phyloP scores from a whole-genome alignment of 2,888 invertebrate species.

The Argyresthia goedartella region DNA sequence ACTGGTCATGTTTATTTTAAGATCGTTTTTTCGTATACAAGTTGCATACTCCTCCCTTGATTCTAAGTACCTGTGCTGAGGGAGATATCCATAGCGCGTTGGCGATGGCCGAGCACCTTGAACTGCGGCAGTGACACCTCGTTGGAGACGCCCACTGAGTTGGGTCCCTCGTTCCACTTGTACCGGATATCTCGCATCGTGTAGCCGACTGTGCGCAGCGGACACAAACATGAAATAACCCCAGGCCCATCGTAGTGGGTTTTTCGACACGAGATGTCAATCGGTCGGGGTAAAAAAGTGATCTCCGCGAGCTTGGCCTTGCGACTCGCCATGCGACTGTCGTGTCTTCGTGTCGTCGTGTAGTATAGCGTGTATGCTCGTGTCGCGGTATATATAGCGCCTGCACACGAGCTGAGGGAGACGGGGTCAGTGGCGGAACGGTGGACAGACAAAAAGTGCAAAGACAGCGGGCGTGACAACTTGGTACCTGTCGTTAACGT shows the following conservation, averaged over 20 bases:
- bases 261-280: constrained; percentile 59
- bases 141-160: constrained; percentile 95
- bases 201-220: constrained; percentile 88
- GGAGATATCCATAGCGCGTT: constrained; percentile 96
- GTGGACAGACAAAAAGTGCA: constrained; percentile 46
- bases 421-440: constrained; percentile 59
- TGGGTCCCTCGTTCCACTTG: constrained; percentile 96
- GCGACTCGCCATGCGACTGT: constrained; percentile 54
- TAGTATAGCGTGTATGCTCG: constrained; percentile 61
- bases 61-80: constrained; percentile 90
- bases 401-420: constrained; percentile 64
- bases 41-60: constrained; percentile 9
- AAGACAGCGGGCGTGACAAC: constrained; percentile 46
- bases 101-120: constrained; percentile 97
- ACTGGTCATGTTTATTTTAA: constrained; percentile 23
- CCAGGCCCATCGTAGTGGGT: constrained; percentile 70
- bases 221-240: constrained; percentile 65
- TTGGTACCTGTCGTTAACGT: constrained; percentile 94
- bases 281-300: constrained; percentile 54
- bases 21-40: neutral
- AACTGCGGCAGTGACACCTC: constrained; percentile 98
- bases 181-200: constrained; percentile 98
- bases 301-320: constrained; percentile 48
- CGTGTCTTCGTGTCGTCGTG: constrained; percentile 52
- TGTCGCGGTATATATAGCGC: constrained; percentile 52